Evolutionary conservation across 2,113 vertebrate genomes (phyloP).

Genomic region (Plotosus lineatus): DNA sequence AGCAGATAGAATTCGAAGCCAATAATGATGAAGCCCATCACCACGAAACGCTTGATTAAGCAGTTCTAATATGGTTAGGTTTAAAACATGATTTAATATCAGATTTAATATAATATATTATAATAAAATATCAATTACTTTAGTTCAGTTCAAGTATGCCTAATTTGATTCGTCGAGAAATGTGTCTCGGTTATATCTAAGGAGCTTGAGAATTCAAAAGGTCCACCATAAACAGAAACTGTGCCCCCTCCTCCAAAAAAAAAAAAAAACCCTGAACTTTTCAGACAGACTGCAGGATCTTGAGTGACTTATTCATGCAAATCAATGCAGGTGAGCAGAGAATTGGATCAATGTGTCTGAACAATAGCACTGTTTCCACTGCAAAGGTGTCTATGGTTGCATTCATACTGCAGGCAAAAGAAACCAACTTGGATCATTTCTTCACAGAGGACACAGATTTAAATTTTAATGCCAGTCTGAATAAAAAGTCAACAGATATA

Average conservation of each 20-base stretch:
- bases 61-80: conserved; percentile 10
- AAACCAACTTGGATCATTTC: not conserved
- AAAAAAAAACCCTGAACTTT: not conserved
- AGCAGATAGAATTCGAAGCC: not conserved
- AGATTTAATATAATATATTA: too few relatives aligned
- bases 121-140: conserved; percentile 12
- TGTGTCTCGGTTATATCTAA: not conserved
- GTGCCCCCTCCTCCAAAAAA: not conserved
- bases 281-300: not conserved
- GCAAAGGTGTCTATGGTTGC: not conserved
- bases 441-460: not conserved
- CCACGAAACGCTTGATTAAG: conserved; percentile 16
- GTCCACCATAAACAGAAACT: not conserved
- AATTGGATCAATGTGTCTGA: not conserved
- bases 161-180: conserved; percentile 23
- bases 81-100: conserved; percentile 13
- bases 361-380: not conserved
- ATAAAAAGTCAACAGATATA: not conserved
- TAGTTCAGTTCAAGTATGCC: conserved; percentile 19
- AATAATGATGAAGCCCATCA: not conserved
- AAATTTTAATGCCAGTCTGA: not conserved
- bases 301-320: not conserved
- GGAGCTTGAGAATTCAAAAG: not conserved
- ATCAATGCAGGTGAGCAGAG: too few relatives aligned
- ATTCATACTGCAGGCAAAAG: not conserved